Conservation (phyloP, 37 sponge, comb jelly and placozoan genomes). For the Geodia barretti region DNA sequence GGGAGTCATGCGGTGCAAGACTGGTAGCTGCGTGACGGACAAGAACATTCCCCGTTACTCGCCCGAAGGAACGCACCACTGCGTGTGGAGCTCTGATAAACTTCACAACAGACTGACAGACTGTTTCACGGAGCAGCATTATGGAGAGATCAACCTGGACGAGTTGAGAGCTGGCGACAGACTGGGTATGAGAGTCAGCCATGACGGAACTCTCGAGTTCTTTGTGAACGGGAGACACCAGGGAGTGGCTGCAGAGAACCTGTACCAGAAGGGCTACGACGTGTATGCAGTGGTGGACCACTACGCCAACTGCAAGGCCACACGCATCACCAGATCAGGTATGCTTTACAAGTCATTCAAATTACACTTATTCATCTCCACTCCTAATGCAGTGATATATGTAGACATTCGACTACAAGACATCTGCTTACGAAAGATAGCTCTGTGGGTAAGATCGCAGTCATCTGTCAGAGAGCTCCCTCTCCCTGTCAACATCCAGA, state of each 20-base stretch:
- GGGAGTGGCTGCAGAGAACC: conserved; percentile 59
- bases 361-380: conserved; percentile 7
- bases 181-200: conserved; percentile 59
- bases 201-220: conserved; percentile 65
- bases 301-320: conserved; percentile 82
- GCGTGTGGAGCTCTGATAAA: conserved; percentile 84
- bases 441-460: conserved; percentile 5
- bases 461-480: conserved; percentile 27
- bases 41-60: conserved; percentile 75
- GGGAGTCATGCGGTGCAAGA: conserved; percentile 64
- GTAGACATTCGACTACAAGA: conserved; percentile 59
- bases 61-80: conserved; percentile 68
- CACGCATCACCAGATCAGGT: conserved; percentile 78
- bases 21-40: background rate
- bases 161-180: conserved; percentile 59
- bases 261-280: conserved; percentile 52
- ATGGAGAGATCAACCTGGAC: conserved; percentile 65
- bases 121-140: conserved; percentile 36
- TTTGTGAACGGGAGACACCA: conserved; percentile 71
- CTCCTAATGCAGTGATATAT: conserved; percentile 33
- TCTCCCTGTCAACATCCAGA: conserved; percentile 25
- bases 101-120: conserved; percentile 55
- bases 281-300: conserved; percentile 86
- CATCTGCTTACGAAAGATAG: conserved; percentile 31
- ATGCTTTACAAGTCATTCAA: conserved; percentile 6